These are phyloP conservation scores for Saxidomus purpurata DNA, from an alignment of 1,140 invertebrate genomes.

Conservation along the genomic window DNA sequence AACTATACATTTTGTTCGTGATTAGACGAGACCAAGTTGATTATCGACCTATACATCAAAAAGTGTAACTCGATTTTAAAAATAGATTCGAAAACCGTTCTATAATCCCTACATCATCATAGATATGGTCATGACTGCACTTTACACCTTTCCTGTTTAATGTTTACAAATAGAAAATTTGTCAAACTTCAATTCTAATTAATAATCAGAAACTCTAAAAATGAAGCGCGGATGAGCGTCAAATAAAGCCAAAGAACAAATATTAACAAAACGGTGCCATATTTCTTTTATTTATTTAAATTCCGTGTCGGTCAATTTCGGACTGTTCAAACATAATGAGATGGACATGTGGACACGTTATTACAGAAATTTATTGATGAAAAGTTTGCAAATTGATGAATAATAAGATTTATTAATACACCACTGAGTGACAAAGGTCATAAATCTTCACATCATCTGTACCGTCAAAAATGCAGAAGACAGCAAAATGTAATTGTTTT, in stretches of 20 bases:
- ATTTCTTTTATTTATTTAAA: conserved; percentile 49
- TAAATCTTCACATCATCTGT: too few species aligned
- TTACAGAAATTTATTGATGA: not conserved
- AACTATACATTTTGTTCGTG: too few species aligned
- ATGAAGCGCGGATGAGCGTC: conserved; percentile 6
- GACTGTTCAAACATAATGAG: conserved; percentile 35
- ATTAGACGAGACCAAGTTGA: too few species aligned
- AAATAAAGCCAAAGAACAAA: conserved; percentile 52
- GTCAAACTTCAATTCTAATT: conserved; percentile 3
- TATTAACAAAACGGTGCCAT: conserved; percentile 60
- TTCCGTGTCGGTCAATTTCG: conserved; percentile 33
- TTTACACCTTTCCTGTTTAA: not conserved
- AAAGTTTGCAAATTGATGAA: not conserved
- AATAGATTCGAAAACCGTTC: too few species aligned
- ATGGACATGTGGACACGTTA: not conserved
- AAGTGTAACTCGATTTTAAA: too few species aligned
- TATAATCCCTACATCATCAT: too few species aligned
- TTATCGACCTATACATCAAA: too few species aligned
- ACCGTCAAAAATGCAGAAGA: too few species aligned
- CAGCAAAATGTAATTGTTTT: too few species aligned
- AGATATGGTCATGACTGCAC: not conserved
- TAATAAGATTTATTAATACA: not conserved
- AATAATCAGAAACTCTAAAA: not conserved
- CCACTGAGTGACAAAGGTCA: too few species aligned
- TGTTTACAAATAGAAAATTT: not conserved